Evolutionary conservation across 2,888 invertebrate species (phyloP), one percentile per base, ranked within the genome.

Genomic region (Acanthoscelides obtectus): DNA sequence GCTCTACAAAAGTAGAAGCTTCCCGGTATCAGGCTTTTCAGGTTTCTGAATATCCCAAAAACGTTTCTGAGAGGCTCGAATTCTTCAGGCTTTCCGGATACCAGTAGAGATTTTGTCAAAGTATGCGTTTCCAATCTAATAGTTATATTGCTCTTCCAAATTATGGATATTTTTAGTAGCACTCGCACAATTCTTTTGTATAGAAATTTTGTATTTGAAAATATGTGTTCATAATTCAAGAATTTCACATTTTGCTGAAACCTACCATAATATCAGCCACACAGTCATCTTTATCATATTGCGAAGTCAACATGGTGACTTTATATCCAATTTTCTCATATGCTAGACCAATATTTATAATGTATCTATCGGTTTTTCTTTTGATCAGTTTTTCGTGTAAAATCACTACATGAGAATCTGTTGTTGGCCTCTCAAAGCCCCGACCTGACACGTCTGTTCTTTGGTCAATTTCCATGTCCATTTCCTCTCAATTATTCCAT

Each of bases 321-420:
- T 80, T 79, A 71, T 82, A 81, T 25, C 83, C 83, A 25, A 79
- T 73, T 65, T 80, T 77, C 68, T 80, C 77, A 22, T 82, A 76
- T 22, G 82, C 82, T 63, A 77, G 72, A 0, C 81, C 84, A 22
- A 83, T 69, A 72, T 83, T 83, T 20, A 83, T 70, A 2, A 84
- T 75, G 72, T 83, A 84, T 45, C 81, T 75, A 72, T 84, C 84
- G 63, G 81, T 79, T 68, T 78, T 76, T 70, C 80, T 77, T 70
- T 80, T 82, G 4, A 78, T 74, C 22, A 84, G 74, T 77, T 81
- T 81, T 71, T 83, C 80, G 71, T 83, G 84, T 73, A 84, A 75
- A 71, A 84, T 79, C 20, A 81, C 80, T 19, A 84, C 79, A 72
- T 81, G 81, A 0, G 75, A 64, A 22, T 71, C 70, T 45, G 71